Base-by-base conservation (phyloP, 1,140 invertebrate species). In the Cotesia glomerata region DNA sequence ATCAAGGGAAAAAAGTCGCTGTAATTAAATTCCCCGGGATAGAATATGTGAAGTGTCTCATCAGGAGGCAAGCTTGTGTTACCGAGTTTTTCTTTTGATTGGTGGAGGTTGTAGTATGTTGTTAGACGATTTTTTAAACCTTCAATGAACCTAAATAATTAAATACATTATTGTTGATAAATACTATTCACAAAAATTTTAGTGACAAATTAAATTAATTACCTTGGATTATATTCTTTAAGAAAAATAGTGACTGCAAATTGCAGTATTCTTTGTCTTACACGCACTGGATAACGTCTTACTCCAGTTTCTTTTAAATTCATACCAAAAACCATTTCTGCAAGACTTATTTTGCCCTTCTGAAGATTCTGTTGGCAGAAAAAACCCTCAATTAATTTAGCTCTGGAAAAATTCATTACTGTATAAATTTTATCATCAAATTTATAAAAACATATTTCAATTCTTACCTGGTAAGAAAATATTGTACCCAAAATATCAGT, bases 311-410 rank as follows among this genome's bases (percentile, higher is more conserved):
- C 95, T 79, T 93, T 92, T 79, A 97, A 90, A 65, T 92, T 94
- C 88, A 98, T 91, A 13, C 97, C 97, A 88, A 98, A 97, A 4
- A 97, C 86, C 85, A 99, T 92, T 87, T 98, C 97, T 18, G 94
- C 90, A n/a, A 94, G 87, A 65, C 93, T 95, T 26, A 92, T 92
- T 86, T 95, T 94, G 54, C 93, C 91, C 86, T 93, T 93, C 82
- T 93, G 91, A 59, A 91, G 83, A 86, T 90, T 92, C 92, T 93
- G 73, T 71, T 87, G 85, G 79, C 71, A 75, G 34, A 79, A 68
- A 73, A 74, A 76, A 54, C 45, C 75, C 68, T 36, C n/a, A 65
- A 26, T 58, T 58, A 18, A 9, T 58, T 58, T 26, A 61, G 11
- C 7, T 64, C 65, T 72, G 35, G 54, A 11, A 54, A 3, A 14